Evolutionary conservation across 2,113 vertebrate species (phyloP).

Genomic region (Aptenodytes forsteri): DNA sequence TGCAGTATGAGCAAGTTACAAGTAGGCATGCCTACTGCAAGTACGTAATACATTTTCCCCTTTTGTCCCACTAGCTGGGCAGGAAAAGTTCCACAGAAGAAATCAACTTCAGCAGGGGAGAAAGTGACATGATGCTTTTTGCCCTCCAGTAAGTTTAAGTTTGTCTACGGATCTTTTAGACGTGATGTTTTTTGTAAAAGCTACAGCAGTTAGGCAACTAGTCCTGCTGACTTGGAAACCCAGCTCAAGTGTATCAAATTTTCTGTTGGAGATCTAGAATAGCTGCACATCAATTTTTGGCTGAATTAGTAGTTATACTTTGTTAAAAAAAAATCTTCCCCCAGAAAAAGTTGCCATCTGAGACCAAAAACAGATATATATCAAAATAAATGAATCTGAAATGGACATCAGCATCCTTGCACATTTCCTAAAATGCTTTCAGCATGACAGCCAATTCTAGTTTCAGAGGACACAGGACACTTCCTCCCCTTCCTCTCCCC

Average conservation of each 20-base stretch:
- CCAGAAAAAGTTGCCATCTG: neutral
- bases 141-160: neutral
- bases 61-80: neutral
- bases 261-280: neutral
- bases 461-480: neutral
- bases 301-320: neutral
- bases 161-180: neutral
- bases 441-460: neutral
- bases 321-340: neutral
- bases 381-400: neutral
- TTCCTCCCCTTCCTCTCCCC: neutral
- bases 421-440: neutral
- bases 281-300: neutral
- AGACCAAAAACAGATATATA: neutral
- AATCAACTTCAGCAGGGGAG: neutral
- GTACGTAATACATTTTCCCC: neutral
- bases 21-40: neutral
- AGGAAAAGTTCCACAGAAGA: neutral
- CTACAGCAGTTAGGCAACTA: neutral
- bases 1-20: neutral
- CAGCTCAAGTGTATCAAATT: accelerated
- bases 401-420: neutral
- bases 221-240: neutral
- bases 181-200: neutral
- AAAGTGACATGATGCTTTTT: neutral